phyloP scores from a whole-genome alignment of 2,888 invertebrate species.

The Tetragonula carbonaria region DNA sequence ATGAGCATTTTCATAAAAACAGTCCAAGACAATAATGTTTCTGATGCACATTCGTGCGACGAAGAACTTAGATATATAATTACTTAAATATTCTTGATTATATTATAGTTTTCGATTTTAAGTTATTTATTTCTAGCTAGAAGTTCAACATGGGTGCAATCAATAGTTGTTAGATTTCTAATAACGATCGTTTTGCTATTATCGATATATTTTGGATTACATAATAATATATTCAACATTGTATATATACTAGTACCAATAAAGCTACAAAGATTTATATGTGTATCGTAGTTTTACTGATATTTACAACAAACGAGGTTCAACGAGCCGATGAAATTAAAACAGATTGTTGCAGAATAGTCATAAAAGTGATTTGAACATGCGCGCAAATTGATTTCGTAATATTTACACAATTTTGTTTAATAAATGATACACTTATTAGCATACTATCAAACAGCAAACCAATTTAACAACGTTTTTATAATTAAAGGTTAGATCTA shows the following conservation, averaged over 20 bases:
- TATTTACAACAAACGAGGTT: conserved; percentile 4
- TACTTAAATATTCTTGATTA: conserved; percentile 33
- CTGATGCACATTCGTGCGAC: conserved; percentile 12
- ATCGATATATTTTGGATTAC: conserved; percentile 25
- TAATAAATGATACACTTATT: neutral
- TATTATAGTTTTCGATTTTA: conserved; percentile 18
- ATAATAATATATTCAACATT: conserved; percentile 24
- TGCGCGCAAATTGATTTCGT: neutral
- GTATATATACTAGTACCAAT: conserved; percentile 19
- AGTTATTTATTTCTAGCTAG: conserved; percentile 50
- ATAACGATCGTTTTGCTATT: conserved; percentile 19
- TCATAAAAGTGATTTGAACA: neutral
- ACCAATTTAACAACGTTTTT: neutral
- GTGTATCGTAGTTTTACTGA: neutral
- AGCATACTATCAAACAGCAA: neutral
- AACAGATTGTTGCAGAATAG: neutral
- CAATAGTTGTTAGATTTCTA: conserved; percentile 30
- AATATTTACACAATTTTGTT: conserved; percentile 17
- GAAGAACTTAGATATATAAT: conserved; percentile 10
- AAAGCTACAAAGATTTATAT: conserved; percentile 14
- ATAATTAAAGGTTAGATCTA: neutral
- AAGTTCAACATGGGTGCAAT: conserved; percentile 34
- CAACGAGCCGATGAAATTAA: neutral
- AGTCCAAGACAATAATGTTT: conserved; percentile 50
- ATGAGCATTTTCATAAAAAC: conserved; percentile 32